Base-by-base conservation (phyloP, 1,140 invertebrate genomes). In the Nymphalis io region DNA sequence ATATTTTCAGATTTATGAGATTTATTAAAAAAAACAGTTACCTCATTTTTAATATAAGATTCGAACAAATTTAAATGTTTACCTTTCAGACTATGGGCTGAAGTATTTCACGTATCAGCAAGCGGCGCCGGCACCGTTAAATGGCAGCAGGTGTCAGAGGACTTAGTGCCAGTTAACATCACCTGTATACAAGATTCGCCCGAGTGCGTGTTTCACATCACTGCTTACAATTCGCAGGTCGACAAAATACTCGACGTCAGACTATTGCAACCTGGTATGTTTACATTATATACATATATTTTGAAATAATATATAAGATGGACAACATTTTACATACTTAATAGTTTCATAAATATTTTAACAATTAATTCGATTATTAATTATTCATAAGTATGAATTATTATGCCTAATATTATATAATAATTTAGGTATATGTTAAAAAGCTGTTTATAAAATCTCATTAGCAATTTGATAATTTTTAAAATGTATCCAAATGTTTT, bases 201-300 rank as follows among this genome's bases (percentile, higher is more conserved):
- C 16, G 97, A 98, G 93, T 98, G 97, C 89, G 95, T 98, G 80
- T 99, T 98, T 93, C 98, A 99, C 93, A 98, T 99, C 90, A 99
- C 98, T 73, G 98, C 98, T 69, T 99, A 99, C 93, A 99, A 99
- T 93, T 98, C 97, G 83, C 98, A 99, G 91, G 98, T 99, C 77
- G 98, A 99, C 90, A 99, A 99, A 93, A 99, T 99, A 79, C 95
- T 99, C 75, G 98, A 99, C 87, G 97, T 99, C 63, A 95, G 97
- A 93, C 95, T 99, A 83, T 95, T 98, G 57, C 98, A 99, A 90
- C 98, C 98, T 92, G 98, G 98, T 99, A 93, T 93, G 92, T 78
- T 12, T 10, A 57, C 11, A n/a, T 33, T 33, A 12, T 5, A 15
- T 40, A 39, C 5, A n/a, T 8, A 33, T 6, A 33, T 33, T 27